These are phyloP conservation scores for Xanthia icteritia DNA, from an alignment of 2,888 invertebrate species.

Conservation along the genomic window DNA sequence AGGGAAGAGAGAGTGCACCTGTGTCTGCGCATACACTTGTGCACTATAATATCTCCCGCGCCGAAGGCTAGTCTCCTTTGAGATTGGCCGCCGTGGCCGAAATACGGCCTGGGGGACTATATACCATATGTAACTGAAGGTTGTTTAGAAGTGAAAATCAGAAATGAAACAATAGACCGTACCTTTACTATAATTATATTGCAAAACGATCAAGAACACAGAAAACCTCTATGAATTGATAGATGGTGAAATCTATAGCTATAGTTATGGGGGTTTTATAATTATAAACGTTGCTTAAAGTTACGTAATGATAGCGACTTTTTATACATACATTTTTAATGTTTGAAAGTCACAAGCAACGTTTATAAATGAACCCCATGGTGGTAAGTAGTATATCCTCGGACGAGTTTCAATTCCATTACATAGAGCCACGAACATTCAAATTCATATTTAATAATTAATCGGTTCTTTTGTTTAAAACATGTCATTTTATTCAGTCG, in stretches of 20 bases:
- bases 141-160: background rate
- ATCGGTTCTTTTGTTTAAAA: conserved; percentile 10
- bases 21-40: too few species aligned
- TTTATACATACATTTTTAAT: too few species aligned
- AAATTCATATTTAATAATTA: background rate
- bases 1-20: too few species aligned
- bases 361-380: too few species aligned
- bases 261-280: too few species aligned
- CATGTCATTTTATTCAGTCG: conserved; percentile 1
- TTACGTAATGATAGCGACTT: too few species aligned
- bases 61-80: too few species aligned
- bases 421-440: background rate
- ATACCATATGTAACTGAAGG: background rate
- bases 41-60: too few species aligned
- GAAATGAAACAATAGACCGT: background rate
- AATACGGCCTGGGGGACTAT: too few species aligned
- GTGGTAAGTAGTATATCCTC: background rate
- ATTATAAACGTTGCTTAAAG: too few species aligned
- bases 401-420: background rate
- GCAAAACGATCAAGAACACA: background rate
- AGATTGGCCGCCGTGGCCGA: too few species aligned
- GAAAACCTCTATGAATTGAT: background rate
- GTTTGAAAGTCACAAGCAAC: too few species aligned
- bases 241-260: background rate
- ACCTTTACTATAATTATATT: background rate